Conservation (phyloP, 2,888 invertebrate genomes). For the Antheraea yamamai region DNA sequence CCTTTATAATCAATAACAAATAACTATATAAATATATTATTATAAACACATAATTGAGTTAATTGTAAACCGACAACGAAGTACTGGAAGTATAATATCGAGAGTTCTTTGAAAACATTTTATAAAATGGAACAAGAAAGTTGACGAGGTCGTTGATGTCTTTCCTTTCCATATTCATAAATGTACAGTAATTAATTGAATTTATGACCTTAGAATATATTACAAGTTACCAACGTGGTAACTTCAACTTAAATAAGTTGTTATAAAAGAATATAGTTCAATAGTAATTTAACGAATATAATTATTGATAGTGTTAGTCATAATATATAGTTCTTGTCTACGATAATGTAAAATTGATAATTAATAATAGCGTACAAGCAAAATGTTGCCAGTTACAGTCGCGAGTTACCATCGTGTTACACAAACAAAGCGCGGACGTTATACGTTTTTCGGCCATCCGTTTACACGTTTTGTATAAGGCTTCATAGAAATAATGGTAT, state of each 20-base stretch:
- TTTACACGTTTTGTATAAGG: conserved; percentile 73
- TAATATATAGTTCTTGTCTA: not conserved
- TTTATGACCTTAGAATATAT: not conserved
- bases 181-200: not conserved
- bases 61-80: not conserved
- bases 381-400: conserved; percentile 50
- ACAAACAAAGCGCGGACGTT: conserved; percentile 73
- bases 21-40: not conserved
- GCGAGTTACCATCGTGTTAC: conserved; percentile 44
- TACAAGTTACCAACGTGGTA: not conserved
- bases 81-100: not conserved
- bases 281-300: not conserved
- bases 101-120: not conserved
- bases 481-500: conserved; percentile 73
- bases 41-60: not conserved
- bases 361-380: conserved; percentile 43
- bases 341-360: conserved; percentile 37
- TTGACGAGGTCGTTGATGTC: conserved; percentile 52
- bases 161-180: conserved; percentile 34
- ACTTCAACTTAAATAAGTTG: not conserved
- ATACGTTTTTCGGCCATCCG: conserved; percentile 75
- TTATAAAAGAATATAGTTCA: not conserved
- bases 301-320: not conserved
- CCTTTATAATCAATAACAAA: not conserved
- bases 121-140: conserved; percentile 4